Conservation (phyloP, 2,113 vertebrate species). For the Tychaedon coryphoeus region DNA sequence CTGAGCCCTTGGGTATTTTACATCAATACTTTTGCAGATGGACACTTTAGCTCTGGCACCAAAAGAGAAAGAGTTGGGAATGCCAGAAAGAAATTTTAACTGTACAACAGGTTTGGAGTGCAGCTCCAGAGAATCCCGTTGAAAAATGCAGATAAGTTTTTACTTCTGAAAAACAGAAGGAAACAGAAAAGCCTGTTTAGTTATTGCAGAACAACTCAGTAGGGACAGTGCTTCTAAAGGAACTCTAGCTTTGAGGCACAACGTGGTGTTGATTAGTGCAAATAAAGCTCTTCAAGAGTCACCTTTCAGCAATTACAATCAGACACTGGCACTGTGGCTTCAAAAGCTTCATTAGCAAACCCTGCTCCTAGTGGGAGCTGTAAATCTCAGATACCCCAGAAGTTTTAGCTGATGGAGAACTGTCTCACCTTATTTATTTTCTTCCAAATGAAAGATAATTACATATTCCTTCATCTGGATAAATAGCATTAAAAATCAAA, state of each 20-base stretch:
- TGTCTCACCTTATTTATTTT: constrained; percentile 26
- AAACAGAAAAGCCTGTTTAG: constrained; percentile 23
- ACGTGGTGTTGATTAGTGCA: constrained; percentile 75
- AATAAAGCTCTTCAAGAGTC: constrained; percentile 63
- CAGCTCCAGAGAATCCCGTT: constrained; percentile 23
- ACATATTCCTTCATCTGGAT: neutral
- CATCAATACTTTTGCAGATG: neutral
- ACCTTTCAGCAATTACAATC: constrained; percentile 72
- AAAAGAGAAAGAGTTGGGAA: neutral
- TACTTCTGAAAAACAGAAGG: constrained; percentile 2
- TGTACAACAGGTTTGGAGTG: neutral
- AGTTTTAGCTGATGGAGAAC: constrained; percentile 2
- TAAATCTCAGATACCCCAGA: constrained; percentile 14
- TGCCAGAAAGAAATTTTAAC: neutral
- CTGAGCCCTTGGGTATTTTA: neutral
- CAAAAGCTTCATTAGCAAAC: constrained; percentile 71
- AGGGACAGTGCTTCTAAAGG: constrained; percentile 48
- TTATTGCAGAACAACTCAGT: constrained; percentile 33
- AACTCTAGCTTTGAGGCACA: constrained; percentile 70
- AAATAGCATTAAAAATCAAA: constrained; percentile 35
- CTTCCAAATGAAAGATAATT: constrained; percentile 39
- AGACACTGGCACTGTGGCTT: constrained; percentile 51
- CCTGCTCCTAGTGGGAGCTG: neutral
- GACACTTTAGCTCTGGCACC: neutral
- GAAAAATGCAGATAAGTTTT: neutral